Conservation (phyloP, 1,140 invertebrate species). For the Camponotus floridanus region DNA sequence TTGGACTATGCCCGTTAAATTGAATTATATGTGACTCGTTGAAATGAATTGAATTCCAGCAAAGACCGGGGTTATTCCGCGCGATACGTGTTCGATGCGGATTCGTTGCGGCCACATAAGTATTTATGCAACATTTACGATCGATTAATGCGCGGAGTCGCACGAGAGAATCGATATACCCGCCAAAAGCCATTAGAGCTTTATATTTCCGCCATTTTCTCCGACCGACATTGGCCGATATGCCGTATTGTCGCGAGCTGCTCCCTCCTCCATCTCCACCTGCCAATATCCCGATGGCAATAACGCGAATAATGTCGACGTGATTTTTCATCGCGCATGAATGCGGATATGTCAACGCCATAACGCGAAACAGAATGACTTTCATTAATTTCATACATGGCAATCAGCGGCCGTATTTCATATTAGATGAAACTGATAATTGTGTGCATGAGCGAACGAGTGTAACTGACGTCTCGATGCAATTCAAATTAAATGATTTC, state of each 20-base stretch:
- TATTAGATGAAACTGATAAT: slow-evolving; percentile 38
- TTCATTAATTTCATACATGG: slow-evolving; percentile 27
- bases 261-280: slow-evolving; percentile 31
- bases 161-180: slow-evolving; percentile 37
- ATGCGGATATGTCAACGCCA: slow-evolving; percentile 8
- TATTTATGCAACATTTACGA: slow-evolving; percentile 65
- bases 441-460: neutral
- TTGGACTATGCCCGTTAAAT: slow-evolving; percentile 45
- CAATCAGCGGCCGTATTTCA: slow-evolving; percentile 26
- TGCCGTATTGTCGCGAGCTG: slow-evolving; percentile 38
- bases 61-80: slow-evolving; percentile 36
- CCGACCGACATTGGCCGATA: slow-evolving; percentile 33
- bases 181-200: slow-evolving; percentile 58
- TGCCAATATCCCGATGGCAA: slow-evolving; percentile 58
- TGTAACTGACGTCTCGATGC: neutral
- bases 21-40: slow-evolving; percentile 55
- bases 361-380: slow-evolving; percentile 29
- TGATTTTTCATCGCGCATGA: slow-evolving; percentile 42
- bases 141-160: slow-evolving; percentile 47
- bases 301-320: slow-evolving; percentile 56
- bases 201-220: slow-evolving; percentile 63
- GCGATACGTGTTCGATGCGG: slow-evolving; percentile 28
- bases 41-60: slow-evolving; percentile 55
- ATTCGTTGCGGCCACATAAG: slow-evolving; percentile 47
- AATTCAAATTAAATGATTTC: slow-evolving; percentile 6